Conservation (phyloP, 2,113 vertebrate species). For the Sceloporus undulatus region DNA sequence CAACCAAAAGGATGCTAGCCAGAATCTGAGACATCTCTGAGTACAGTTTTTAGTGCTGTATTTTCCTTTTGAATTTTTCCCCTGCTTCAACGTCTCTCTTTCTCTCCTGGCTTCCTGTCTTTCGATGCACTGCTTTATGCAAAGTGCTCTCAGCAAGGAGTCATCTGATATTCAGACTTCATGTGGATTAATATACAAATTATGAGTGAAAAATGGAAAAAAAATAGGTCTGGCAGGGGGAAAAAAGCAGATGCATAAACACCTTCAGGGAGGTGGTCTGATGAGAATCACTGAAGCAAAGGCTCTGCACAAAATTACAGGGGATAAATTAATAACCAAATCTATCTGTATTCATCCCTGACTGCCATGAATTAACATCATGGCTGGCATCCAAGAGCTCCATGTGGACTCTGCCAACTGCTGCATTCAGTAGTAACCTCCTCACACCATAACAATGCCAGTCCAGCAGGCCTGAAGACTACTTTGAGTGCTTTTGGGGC, state of each 20-base stretch:
- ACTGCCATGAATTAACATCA: not conserved
- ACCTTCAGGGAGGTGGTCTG: not conserved
- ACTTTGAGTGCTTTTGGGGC: not conserved
- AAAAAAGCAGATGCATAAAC: conserved; percentile 2
- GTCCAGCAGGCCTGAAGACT: too few species aligned
- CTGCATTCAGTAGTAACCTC: not conserved
- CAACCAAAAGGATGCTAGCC: too few species aligned
- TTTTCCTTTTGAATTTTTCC: not conserved
- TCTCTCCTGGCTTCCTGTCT: not conserved
- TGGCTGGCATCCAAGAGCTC: not conserved
- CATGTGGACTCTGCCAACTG: not conserved
- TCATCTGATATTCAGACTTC: conserved; percentile 15
- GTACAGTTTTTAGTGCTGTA: not conserved
- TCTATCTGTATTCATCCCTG: not conserved
- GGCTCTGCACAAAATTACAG: not conserved
- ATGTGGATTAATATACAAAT: conserved; percentile 18
- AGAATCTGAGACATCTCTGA: not conserved
- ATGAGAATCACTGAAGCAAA: not conserved
- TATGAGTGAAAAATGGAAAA: not conserved
- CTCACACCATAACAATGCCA: not conserved
- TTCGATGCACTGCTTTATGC: not conserved
- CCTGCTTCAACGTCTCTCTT: not conserved
- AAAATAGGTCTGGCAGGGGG: not conserved
- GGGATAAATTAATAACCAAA: conserved; percentile 18
- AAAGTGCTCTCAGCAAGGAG: conserved; percentile 23